Base-by-base conservation (phyloP, 2,113 vertebrate genomes). In the Hemichromis elongatus region DNA sequence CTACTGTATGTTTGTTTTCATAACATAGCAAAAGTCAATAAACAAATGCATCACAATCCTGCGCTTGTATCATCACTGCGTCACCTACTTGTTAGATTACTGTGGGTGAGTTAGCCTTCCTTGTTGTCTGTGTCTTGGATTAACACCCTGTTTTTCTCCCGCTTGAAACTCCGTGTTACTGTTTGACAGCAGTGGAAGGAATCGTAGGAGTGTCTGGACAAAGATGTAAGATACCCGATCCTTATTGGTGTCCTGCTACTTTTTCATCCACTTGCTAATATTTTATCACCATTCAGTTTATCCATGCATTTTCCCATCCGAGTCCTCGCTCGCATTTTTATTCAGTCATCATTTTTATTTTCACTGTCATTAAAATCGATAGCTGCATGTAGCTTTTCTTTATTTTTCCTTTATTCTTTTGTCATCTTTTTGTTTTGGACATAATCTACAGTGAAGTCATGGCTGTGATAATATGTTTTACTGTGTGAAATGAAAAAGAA, bases 181-280 rank as follows among this genome's bases (percentile, higher is more conserved):
- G 18, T 79, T 83, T 18, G 3, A 40, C 91, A 87, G 42, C 80
- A 91, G 92, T 90, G 93, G 93, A 80, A 91, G 91, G 92, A 94
- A 93, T 42, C 94, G 81, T n/a, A 93, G 92, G 88, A 95, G 81
- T 68, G 81, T 95, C 92, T 96, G 95, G 94, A 96, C 89, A 55
- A 96, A 94, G 86, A 96, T 94, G 95, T 96, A 96, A 96, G 96
- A 87, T 55, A 30, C 68, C 24, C 7, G 35, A 40, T 68, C 59
- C 12, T 83, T 73, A 26, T 50, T 56, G 24, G n/a, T 30, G 4
- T 80, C 9, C 55, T 61, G 85, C 21, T 18, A 12, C 57, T 18
- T 66, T 47, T 11, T 45, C 19, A 57, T 80, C 12, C 55, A 68
- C 21, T 5, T 19, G 35, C 19, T 63, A 7, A 9, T 37, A 52